Evolutionary conservation across 2,113 vertebrate genomes (phyloP).

Genomic region (Elaphurus davidianus): DNA sequence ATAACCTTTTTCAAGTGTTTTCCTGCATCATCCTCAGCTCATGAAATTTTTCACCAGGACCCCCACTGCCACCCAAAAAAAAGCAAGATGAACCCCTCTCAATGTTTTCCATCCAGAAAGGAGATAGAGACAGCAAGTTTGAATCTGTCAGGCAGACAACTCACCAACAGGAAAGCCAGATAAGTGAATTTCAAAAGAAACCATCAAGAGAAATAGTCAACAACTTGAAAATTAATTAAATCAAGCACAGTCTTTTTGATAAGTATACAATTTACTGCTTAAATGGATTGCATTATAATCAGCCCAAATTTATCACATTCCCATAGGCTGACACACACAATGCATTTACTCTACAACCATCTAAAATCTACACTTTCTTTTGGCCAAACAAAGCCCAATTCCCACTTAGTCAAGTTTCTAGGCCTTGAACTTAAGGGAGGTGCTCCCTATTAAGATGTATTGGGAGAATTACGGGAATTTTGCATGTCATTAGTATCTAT

Average conservation of each 20-base stretch:
- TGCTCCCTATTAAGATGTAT: neutral
- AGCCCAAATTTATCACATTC: slow-evolving; percentile 50
- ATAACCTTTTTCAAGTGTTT: neutral
- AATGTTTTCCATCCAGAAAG: neutral
- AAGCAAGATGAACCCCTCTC: neutral
- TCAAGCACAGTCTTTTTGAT: slow-evolving; percentile 45
- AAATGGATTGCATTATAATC: slow-evolving; percentile 56
- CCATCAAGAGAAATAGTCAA: neutral
- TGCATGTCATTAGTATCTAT: neutral
- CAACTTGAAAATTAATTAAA: slow-evolving; percentile 56
- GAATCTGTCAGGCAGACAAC: neutral
- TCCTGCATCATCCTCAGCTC: neutral
- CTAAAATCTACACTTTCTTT: slow-evolving; percentile 26
- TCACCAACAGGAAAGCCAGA: neutral
- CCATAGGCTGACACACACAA: slow-evolving; percentile 21
- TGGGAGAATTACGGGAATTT: neutral
- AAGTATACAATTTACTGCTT: slow-evolving; percentile 43
- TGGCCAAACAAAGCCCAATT: slow-evolving; percentile 30
- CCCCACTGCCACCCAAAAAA: neutral
- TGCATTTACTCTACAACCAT: neutral
- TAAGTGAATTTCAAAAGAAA: neutral
- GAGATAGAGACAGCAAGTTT: neutral
- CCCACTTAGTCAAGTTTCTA: neutral
- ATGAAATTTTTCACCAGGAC: neutral
- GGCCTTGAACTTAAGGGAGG: slow-evolving; percentile 40